Evolutionary conservation across 2,888 invertebrate species (phyloP), one percentile per base, ranked within the genome.

Genomic region (Lithodes maja): DNA sequence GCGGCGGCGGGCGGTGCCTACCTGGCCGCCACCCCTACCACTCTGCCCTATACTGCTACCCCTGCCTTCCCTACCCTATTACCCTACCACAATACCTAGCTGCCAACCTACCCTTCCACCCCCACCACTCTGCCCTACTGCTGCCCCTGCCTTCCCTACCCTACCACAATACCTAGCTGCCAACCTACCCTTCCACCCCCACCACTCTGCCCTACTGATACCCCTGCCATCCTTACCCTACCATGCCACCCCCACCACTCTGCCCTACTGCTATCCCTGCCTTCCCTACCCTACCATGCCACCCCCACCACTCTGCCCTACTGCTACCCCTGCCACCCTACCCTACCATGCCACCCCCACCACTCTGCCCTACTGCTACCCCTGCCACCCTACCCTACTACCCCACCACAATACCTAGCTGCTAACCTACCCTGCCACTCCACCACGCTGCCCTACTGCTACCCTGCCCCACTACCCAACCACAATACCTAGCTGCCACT

Each of bases 1-100:
- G 78, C n/a, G 85, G 50, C 78, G 49, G 52, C 68, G 78, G 85
- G 78, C 84, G 85, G 85, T 68, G 61, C 85, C 78, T 85, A 85
- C 85, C 85, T 85, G 85, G 74, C 68, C 78, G 50, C 15, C 85
- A 9, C 49, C 75, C 53, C 5, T 7, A 7, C 71, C 7, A 12
- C 17, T 1, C 71, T n/a, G 71, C 71, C 17, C 12, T 17, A 71
- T n/a, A n/a, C 61, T 71, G 71, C 71, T 17, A 49, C 74, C 53
- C 83, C n/a, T 9, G 54, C 61, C 5, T 17, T 7, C 55, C 55
- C 12, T 9, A 61, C 5, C 49, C 55, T 3, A 15, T 7, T 49
- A 61, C 68, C 2, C 81, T 61, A 68, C 68, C 68, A 68, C 3
- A 33, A 33, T 33, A 49, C 68, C 61, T 33, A 33, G 33, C 15